Evolutionary conservation across 2,888 invertebrate species (phyloP).

Genomic region (Thereva nobilitata): DNA sequence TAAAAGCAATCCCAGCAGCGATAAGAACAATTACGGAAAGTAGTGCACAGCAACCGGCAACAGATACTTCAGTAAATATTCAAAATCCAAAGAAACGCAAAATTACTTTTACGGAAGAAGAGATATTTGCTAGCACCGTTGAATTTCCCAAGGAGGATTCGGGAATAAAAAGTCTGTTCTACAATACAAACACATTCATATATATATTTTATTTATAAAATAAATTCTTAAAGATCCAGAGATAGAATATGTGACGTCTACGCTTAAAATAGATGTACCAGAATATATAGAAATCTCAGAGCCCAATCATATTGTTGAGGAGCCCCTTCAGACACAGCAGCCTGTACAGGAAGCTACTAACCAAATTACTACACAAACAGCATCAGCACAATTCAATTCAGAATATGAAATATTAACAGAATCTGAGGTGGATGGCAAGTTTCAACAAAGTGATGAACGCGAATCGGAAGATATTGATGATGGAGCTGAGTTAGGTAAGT

Average conservation of each 20-base stretch:
- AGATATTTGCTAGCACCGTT: slow-evolving; percentile 56
- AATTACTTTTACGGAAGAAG: slow-evolving; percentile 57
- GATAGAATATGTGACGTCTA: slow-evolving; percentile 57
- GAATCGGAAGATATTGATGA: too few relatives aligned
- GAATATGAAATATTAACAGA: slow-evolving; percentile 58
- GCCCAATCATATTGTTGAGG: slow-evolving; percentile 50
- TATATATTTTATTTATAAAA: neutral
- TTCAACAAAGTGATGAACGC: slow-evolving; percentile 48
- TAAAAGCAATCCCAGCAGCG: slow-evolving; percentile 56
- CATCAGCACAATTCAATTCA: slow-evolving; percentile 51
- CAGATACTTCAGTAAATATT: slow-evolving; percentile 35
- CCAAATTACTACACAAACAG: slow-evolving; percentile 44
- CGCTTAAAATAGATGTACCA: slow-evolving; percentile 63
- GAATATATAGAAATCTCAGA: slow-evolving; percentile 61
- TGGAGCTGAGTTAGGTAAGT: too few relatives aligned
- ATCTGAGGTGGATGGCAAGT: slow-evolving; percentile 57
- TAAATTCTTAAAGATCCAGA: slow-evolving; percentile 51
- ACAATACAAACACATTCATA: neutral
- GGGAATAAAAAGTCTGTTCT: slow-evolving; percentile 51
- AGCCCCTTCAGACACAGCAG: slow-evolving; percentile 49
- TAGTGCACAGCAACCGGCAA: slow-evolving; percentile 37
- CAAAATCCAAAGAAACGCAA: slow-evolving; percentile 52
- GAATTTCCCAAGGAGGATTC: slow-evolving; percentile 55
- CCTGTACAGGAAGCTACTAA: slow-evolving; percentile 53
- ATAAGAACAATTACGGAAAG: slow-evolving; percentile 30